phyloP scores from a whole-genome alignment of 2,888 invertebrate species.

The Stenoptilia bipunctidactyla region DNA sequence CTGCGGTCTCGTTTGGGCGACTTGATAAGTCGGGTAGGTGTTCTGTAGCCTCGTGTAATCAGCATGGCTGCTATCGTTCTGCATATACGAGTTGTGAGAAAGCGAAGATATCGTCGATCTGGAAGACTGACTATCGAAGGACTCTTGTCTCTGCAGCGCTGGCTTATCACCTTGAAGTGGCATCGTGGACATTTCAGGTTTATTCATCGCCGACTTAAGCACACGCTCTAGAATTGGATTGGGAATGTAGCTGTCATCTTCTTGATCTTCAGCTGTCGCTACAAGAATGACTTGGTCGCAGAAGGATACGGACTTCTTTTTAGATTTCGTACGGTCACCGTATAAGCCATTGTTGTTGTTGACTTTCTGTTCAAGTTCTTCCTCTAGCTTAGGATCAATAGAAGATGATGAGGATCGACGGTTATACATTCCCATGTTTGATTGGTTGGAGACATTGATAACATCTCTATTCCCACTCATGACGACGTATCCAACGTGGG shows the following conservation, averaged over 20 bases:
- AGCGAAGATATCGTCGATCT: constrained; percentile 61
- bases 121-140: constrained; percentile 64
- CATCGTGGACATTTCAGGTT: constrained; percentile 73
- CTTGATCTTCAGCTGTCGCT: constrained; percentile 92
- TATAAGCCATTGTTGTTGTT: constrained; percentile 34
- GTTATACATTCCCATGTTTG: constrained; percentile 40
- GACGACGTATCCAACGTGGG: constrained; percentile 52
- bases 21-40: constrained; percentile 45
- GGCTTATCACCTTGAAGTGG: constrained; percentile 61
- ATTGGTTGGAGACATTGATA: constrained; percentile 51
- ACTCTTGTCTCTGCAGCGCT: constrained; percentile 58
- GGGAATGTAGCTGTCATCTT: constrained; percentile 90
- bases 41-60: constrained; percentile 54
- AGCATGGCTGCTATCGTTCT: constrained; percentile 38
- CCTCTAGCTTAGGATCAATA: constrained; percentile 54
- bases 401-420: constrained; percentile 54
- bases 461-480: constrained; percentile 59
- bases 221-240: constrained; percentile 92
- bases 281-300: constrained; percentile 95
- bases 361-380: constrained; percentile 41
- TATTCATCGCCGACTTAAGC: constrained; percentile 83
- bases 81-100: constrained; percentile 49
- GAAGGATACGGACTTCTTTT: constrained; percentile 95
- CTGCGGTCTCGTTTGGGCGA: constrained; percentile 41
- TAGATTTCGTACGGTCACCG: constrained; percentile 73